A percentile compares a stretch with the other conserved stretches of the same genome.
phyloP scores from a whole-genome alignment of 1,140 invertebrate species.

The Drosophila lini region DNA sequence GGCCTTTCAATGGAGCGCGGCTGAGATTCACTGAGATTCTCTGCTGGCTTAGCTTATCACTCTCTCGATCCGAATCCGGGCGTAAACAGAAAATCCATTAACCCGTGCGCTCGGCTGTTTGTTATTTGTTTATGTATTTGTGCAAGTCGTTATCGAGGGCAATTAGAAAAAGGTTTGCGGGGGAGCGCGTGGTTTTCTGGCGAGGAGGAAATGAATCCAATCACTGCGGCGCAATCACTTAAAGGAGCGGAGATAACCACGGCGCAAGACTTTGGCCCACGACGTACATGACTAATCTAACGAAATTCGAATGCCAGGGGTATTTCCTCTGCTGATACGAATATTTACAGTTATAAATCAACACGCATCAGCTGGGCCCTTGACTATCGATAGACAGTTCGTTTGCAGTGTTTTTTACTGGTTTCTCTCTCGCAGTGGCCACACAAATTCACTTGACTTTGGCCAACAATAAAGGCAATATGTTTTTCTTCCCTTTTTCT shows the following conservation, averaged over 20 bases:
- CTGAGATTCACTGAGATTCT: constrained; percentile 1
- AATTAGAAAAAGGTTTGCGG: constrained; percentile 4
- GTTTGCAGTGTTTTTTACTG: neutral
- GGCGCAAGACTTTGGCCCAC: constrained; percentile 17
- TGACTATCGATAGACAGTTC: constrained; percentile 24
- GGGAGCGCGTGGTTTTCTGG: constrained; percentile 28
- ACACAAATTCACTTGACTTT: neutral
- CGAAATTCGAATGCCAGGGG: constrained; percentile 36
- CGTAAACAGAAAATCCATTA: constrained; percentile 45
- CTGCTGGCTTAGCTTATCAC: constrained; percentile 19
- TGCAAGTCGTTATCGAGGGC: constrained; percentile 52
- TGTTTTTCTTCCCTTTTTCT: neutral
- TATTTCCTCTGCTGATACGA: constrained; percentile 16
- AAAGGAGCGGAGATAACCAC: constrained; percentile 17
- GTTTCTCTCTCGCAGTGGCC: neutral
- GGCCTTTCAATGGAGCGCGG: neutral
- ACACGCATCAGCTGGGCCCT: constrained; percentile 19
- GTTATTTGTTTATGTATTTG: constrained; percentile 38
- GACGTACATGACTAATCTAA: constrained; percentile 47
- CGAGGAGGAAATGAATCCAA: constrained; percentile 26
- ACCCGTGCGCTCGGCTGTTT: constrained; percentile 6
- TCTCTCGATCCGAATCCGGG: constrained; percentile 5
- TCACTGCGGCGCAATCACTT: constrained; percentile 16
- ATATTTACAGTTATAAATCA: constrained; percentile 29
- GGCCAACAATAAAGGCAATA: neutral